phyloP scores from a whole-genome alignment of 2,113 vertebrate species.

The Capreolus pygargus region DNA sequence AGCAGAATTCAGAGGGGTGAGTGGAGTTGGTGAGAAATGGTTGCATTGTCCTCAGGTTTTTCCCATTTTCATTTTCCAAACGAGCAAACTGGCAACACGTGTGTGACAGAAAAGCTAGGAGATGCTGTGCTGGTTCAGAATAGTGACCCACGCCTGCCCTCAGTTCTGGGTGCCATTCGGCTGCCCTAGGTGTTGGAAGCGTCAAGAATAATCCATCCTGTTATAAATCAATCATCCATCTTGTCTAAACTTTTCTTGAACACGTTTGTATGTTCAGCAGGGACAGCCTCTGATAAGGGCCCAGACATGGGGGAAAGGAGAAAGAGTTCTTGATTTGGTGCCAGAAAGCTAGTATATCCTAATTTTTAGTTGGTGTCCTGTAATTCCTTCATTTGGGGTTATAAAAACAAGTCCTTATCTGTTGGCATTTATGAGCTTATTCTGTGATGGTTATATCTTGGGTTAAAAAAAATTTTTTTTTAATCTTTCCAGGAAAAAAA shows the following conservation, averaged over 20 bases:
- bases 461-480: background rate
- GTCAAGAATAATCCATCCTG: background rate
- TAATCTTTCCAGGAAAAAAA: background rate
- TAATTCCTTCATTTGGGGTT: background rate
- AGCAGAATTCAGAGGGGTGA: conserved; percentile 48
- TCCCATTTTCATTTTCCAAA: background rate
- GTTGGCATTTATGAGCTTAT: conserved; percentile 5
- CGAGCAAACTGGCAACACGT: background rate
- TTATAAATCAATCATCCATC: background rate
- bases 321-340: background rate
- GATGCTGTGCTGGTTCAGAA: background rate
- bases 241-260: background rate
- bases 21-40: background rate
- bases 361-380: background rate
- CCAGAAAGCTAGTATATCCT: background rate
- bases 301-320: background rate
- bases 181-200: background rate
- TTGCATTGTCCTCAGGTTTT: background rate
- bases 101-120: background rate
- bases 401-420: background rate
- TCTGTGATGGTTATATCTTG: background rate
- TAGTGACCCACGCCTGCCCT: background rate
- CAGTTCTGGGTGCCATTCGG: background rate
- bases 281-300: background rate
- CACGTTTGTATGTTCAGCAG: background rate